Conservation (phyloP, 2,113 vertebrate species). For the Myrmecobius fasciatus region DNA sequence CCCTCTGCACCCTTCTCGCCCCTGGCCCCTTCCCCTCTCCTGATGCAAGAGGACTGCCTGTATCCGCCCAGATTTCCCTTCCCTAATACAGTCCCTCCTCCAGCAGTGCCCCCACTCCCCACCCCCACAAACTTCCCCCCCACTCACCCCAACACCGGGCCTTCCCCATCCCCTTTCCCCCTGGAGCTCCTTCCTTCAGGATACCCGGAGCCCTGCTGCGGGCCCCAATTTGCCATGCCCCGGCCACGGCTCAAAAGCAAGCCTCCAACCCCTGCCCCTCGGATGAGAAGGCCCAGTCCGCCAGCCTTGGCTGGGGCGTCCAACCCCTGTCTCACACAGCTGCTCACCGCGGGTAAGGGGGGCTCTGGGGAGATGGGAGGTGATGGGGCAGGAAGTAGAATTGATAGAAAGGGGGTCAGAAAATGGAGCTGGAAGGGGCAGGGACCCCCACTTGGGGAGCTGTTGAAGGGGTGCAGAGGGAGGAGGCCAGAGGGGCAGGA, state of each 20-base stretch:
- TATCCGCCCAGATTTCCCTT: slow-evolving; percentile 78
- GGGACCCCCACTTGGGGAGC: not conserved
- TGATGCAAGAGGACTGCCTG: slow-evolving; percentile 10
- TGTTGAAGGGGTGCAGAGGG: not conserved
- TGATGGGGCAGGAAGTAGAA: not conserved
- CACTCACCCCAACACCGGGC: slow-evolving; percentile 50
- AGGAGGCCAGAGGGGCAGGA: not conserved
- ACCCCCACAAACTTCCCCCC: slow-evolving; percentile 79
- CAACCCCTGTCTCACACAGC: slow-evolving; percentile 88
- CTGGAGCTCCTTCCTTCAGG: slow-evolving; percentile 63
- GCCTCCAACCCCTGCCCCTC: slow-evolving; percentile 30
- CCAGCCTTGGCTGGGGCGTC: slow-evolving; percentile 33
- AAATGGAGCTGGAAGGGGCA: not conserved
- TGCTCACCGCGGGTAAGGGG: slow-evolving; percentile 85
- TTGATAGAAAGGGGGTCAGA: not conserved
- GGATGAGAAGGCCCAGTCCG: slow-evolving; percentile 53
- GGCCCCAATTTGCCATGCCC: slow-evolving; percentile 70
- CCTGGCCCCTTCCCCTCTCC: not conserved
- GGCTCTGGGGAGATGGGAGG: accelerated
- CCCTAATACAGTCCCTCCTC: not conserved
- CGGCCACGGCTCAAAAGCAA: slow-evolving; percentile 57
- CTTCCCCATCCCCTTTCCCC: slow-evolving; percentile 70
- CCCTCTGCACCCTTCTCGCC: slow-evolving; percentile 37
- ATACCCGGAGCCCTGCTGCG: slow-evolving; percentile 69
- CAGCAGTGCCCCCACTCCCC: slow-evolving; percentile 44